Evolutionary conservation across 2,113 vertebrate species (phyloP).

Genomic region (Xyrauchen texanus): DNA sequence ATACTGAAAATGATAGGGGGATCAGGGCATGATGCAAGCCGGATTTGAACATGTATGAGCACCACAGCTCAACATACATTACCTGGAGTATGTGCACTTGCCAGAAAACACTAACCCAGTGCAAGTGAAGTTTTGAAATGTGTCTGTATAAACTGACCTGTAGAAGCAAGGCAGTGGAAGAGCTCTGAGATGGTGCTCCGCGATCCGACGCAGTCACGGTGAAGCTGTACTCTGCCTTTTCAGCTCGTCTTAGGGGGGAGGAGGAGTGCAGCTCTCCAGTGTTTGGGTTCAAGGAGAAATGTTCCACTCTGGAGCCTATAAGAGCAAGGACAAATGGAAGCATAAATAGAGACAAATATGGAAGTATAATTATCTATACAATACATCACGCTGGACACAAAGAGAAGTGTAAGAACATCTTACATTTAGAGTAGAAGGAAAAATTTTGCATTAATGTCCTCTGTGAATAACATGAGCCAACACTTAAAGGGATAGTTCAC

Average conservation of each 20-base stretch:
- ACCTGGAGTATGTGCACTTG: too few species aligned
- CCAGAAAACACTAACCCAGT: too few species aligned
- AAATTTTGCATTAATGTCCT: neutral
- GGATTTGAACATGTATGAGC: too few species aligned
- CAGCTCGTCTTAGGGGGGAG: constrained; percentile 74
- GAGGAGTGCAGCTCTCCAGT: constrained; percentile 84
- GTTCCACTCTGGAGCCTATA: constrained; percentile 87
- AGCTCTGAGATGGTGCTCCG: constrained; percentile 76
- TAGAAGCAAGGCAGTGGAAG: constrained; percentile 78
- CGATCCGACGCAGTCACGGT: constrained; percentile 83
- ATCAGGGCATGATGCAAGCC: too few species aligned
- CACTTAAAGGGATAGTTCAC: too few species aligned
- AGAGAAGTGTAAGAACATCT: constrained; percentile 14
- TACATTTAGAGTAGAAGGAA: neutral
- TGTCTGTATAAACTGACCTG: constrained; percentile 76
- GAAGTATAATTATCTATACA: neutral
- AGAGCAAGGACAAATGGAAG: constrained; percentile 24
- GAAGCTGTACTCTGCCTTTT: constrained; percentile 84
- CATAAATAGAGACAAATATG: constrained; percentile 28
- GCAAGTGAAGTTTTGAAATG: neutral
- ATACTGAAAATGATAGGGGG: too few species aligned
- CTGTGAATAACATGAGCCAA: too few species aligned
- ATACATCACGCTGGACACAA: constrained; percentile 10
- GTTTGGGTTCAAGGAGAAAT: constrained; percentile 83
- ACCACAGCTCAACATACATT: too few species aligned